Percentiles rank a stretch among this genome's conserved stretches.
These are phyloP conservation scores for Cremastobaeus sp. DNA, from an alignment of 2,888 invertebrate species.

Conservation along the genomic window DNA sequence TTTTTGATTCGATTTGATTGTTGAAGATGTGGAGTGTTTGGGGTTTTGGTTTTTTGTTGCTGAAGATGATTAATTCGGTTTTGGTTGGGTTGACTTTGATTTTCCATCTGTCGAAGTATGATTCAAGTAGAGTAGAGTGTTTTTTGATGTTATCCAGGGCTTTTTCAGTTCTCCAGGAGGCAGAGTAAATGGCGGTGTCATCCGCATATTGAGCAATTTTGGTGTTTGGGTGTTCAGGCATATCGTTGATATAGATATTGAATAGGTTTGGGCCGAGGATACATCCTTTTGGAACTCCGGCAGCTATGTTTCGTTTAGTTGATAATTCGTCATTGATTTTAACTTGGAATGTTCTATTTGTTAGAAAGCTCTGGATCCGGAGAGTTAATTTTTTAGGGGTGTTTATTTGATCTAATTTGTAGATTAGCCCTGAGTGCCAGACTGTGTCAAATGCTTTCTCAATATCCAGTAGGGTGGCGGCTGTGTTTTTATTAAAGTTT, in stretches of 20 bases:
- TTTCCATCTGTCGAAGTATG: too few relatives aligned
- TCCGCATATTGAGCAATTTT: slow-evolving; percentile 4
- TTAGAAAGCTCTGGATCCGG: background rate
- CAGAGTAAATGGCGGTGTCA: too few relatives aligned
- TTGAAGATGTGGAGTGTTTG: too few relatives aligned
- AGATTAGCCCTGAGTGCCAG: background rate
- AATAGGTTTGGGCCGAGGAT: background rate
- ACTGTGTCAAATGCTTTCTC: slow-evolving; percentile 4
- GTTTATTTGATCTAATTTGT: background rate
- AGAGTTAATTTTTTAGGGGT: background rate
- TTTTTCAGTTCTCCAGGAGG: too few relatives aligned
- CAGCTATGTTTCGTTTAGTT: too few relatives aligned
- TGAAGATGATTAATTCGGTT: too few relatives aligned
- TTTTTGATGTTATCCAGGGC: too few relatives aligned
- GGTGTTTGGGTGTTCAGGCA: background rate
- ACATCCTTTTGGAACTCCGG: background rate
- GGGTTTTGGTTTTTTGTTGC: too few relatives aligned
- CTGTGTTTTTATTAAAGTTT: slow-evolving; percentile 62
- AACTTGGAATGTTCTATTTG: background rate
- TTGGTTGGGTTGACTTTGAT: too few relatives aligned
- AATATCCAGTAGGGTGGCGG: slow-evolving; percentile 66
- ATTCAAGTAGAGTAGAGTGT: too few relatives aligned
- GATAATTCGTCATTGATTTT: background rate
- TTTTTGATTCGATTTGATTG: too few relatives aligned
- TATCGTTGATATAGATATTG: slow-evolving; percentile 6